Percentiles rank a stretch among this genome's conserved stretches.
phyloP scores from a whole-genome alignment of 2,113 vertebrate species.

The Gallinago media region DNA sequence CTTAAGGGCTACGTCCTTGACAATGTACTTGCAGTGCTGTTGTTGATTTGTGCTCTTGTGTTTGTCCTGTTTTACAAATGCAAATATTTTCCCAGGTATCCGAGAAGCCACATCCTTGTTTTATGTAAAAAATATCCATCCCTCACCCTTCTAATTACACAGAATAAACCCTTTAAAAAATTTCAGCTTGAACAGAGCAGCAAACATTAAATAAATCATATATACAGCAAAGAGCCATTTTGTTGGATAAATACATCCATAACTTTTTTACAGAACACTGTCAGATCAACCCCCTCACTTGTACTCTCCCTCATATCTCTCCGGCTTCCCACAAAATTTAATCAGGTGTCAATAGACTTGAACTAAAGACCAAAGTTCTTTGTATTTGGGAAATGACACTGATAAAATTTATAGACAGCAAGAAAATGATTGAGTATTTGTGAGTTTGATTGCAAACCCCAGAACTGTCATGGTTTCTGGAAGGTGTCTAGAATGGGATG shows the following conservation, averaged over 20 bases:
- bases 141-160: neutral
- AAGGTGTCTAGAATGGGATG: neutral
- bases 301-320: neutral
- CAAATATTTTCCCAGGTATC: slow-evolving; percentile 36
- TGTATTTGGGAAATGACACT: neutral
- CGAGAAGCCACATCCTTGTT: neutral
- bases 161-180: neutral
- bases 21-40: neutral
- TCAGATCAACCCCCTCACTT: neutral
- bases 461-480: neutral
- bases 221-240: neutral
- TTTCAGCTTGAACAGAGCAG: neutral
- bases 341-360: neutral
- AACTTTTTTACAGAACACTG: neutral
- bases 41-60: neutral
- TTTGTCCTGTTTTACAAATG: slow-evolving; percentile 9
- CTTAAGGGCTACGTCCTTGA: slow-evolving; percentile 5
- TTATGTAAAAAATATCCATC: neutral
- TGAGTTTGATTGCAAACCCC: neutral
- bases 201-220: neutral
- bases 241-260: neutral
- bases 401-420: neutral
- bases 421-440: neutral
- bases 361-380: neutral
- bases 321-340: neutral